Evolutionary conservation across 1,140 invertebrate species (phyloP), one percentile per base, ranked within the genome.

Genomic region (Drosophila lacertosa): DNA sequence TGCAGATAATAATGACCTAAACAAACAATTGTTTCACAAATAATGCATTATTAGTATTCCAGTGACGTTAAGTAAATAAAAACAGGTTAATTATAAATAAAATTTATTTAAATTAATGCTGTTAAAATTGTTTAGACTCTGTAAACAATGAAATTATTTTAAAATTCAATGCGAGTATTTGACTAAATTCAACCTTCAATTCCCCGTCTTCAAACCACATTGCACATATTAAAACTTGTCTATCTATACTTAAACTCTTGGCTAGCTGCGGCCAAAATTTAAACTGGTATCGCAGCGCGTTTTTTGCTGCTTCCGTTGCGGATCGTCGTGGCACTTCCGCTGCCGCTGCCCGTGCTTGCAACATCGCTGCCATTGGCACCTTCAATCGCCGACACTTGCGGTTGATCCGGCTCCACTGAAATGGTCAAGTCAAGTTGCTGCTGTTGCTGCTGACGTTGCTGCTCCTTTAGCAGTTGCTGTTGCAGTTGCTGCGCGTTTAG

Each of bases 401-500:
- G 20, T 15, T 68, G 66, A 16, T 60, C 54, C 15, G 15, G 5
- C 13, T 59, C 24, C n/a, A 6, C 2, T 15, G n/a, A 10, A 9
- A 22, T 50, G 47, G 7, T 6, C 2, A 24, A 9, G 5, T 53
- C 40, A 22, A 29, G 26, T 16, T 63, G 67, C 15, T 68, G 47
- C 11, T 67, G 59, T 3, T 74, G 68, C 10, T 50, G 53, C 39
- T 88, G 80, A 24, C 75, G 77, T 47, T 80, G 70, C 44, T 84
- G 79, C 47, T 84, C 68, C 57, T 72, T 83, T 10, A 83, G 60
- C 62, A 90, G 54, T 58, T 86, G 77, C 59, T 89, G 66, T 51
- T 89, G 86, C 72, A 86, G 64, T 83, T 88, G 78, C 40, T 89
- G 78, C 20, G 77, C 84, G 83, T 80, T 90, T 90, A 82, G 89